These are phyloP conservation scores for Salticus scenicus DNA, from an alignment of 2,888 invertebrate genomes.

Conservation along the genomic window DNA sequence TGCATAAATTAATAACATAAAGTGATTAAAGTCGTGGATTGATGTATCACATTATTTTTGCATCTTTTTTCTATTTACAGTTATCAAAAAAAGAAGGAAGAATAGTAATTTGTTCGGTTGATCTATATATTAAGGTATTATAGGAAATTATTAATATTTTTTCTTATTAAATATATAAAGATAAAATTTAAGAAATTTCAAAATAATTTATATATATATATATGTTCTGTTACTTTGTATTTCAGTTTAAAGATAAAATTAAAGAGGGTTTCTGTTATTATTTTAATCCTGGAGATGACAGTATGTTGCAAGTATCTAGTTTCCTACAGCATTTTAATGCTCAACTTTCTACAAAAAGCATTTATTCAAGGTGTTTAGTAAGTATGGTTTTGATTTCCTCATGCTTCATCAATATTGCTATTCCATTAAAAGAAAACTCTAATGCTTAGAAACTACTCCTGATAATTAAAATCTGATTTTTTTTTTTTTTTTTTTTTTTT, in stretches of 20 bases:
- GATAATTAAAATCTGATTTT: no score
- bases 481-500: no score
- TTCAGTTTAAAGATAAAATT: slow-evolving; percentile 25
- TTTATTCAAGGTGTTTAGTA: slow-evolving; percentile 30
- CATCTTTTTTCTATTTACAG: background rate
- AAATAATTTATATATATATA: background rate
- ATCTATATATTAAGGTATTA: background rate
- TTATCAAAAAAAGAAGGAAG: slow-evolving; percentile 33
- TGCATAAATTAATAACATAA: no score
- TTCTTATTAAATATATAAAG: no score
- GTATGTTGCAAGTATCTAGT: background rate
- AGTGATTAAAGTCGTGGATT: no score
- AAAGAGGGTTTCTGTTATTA: slow-evolving; percentile 1
- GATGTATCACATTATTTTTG: no score
- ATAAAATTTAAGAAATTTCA: no score
- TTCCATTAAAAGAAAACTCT: background rate
- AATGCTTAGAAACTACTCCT: background rate
- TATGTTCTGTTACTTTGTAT: background rate
- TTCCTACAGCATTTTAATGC: slow-evolving; percentile 37
- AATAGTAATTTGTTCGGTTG: slow-evolving; percentile 37
- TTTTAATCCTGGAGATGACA: background rate
- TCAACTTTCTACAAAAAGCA: slow-evolving; percentile 4
- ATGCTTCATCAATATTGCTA: background rate
- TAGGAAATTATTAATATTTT: no score
- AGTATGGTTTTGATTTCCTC: background rate